phyloP scores from a whole-genome alignment of 2,888 invertebrate species.

The Therioaphis trifolii region DNA sequence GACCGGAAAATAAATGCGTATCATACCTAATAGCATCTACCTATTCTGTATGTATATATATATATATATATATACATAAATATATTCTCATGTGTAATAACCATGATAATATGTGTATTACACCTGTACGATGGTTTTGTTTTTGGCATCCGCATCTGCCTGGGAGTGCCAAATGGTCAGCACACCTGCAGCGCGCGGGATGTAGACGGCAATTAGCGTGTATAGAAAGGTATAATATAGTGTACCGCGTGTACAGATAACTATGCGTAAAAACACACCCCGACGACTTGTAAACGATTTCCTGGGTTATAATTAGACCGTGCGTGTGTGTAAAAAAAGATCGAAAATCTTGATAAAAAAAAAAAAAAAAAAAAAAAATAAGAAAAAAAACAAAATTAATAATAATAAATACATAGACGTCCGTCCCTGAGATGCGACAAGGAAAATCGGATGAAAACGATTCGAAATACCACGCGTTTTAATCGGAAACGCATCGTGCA shows the following conservation, averaged over 20 bases:
- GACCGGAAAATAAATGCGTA: neutral
- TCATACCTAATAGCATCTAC: neutral
- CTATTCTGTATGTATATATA: too few relatives aligned
- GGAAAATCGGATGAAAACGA: neutral
- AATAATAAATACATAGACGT: neutral
- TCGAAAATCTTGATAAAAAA: neutral
- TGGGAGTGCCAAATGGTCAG: conserved; percentile 45
- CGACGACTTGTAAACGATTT: conserved; percentile 32
- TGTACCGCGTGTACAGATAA: neutral
- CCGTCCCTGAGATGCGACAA: neutral
- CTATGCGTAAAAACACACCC: conserved; percentile 42
- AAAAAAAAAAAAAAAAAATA: neutral
- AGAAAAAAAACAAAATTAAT: neutral
- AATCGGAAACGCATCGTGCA: too few relatives aligned
- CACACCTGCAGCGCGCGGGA: conserved; percentile 51
- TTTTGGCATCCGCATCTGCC: conserved; percentile 54
- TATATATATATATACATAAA: too few relatives aligned
- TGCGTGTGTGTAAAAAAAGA: conserved; percentile 8
- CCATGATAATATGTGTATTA: neutral
- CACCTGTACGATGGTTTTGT: conserved; percentile 49
- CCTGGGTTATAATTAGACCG: conserved; percentile 31
- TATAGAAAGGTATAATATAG: neutral
- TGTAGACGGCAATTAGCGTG: conserved; percentile 3
- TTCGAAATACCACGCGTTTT: neutral
- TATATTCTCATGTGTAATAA: neutral